A percentile compares a stretch with the other conserved stretches of the same genome.
phyloP scores from a whole-genome alignment of 1,140 invertebrate genomes.

The Bombus cullumanus region DNA sequence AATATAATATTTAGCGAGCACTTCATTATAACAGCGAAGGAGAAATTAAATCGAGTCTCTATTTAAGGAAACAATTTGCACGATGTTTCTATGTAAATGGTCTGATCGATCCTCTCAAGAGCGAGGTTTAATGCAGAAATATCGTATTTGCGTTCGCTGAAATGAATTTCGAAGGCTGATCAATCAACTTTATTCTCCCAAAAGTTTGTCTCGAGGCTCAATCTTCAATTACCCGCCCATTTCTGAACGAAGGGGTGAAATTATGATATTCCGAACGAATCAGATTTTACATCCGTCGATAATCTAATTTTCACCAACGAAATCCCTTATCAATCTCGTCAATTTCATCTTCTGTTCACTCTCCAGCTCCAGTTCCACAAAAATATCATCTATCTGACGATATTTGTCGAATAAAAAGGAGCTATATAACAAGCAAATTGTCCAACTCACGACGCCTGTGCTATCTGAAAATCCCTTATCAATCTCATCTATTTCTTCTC shows the following conservation, averaged over 20 bases:
- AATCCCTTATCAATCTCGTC: background rate
- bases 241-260: constrained; percentile 31
- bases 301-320: background rate
- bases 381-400: background rate
- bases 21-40: background rate
- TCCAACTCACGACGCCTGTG: too few relatives aligned
- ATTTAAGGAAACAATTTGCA: background rate
- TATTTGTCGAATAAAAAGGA: background rate
- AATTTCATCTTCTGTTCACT: background rate
- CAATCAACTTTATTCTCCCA: constrained; percentile 14
- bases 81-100: constrained; percentile 9
- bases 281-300: background rate
- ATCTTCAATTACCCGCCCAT: constrained; percentile 69
- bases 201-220: constrained; percentile 52
- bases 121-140: background rate
- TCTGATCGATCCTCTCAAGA: background rate
- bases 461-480: too few relatives aligned
- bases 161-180: constrained; percentile 17
- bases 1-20: background rate
- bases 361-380: background rate
- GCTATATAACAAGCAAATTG: too few relatives aligned
- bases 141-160: constrained; percentile 2
- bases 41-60: background rate
- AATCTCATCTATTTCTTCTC: too few relatives aligned
- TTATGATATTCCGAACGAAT: constrained; percentile 35